These are phyloP conservation scores for Oriolus oriolus DNA, from an alignment of 2,113 vertebrate genomes.

Conservation along the genomic window DNA sequence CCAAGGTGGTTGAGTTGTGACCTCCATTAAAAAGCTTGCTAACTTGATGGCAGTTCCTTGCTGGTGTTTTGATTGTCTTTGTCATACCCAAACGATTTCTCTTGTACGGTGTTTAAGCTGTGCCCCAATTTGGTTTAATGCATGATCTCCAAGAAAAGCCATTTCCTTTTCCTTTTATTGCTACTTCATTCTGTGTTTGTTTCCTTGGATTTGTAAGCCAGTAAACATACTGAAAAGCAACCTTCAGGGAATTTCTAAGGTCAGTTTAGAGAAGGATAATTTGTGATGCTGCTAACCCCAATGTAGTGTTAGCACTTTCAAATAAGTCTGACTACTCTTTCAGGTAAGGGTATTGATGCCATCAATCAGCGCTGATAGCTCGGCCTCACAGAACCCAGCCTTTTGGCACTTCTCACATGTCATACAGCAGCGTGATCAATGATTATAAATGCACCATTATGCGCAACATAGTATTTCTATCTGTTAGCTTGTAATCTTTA, in stretches of 20 bases:
- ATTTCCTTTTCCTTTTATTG: background rate
- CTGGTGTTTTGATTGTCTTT: background rate
- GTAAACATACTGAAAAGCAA: background rate
- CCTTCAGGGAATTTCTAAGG: slow-evolving; percentile 9
- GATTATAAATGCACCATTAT: slow-evolving; percentile 7
- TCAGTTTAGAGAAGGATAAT: background rate
- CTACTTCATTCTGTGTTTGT: background rate
- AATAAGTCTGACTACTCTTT: slow-evolving; percentile 14
- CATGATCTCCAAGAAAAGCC: background rate
- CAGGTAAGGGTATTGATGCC: slow-evolving; percentile 5
- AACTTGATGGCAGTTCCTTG: background rate
- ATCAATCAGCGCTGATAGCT: background rate
- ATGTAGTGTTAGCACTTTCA: background rate
- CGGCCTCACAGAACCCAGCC: background rate
- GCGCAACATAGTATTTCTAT: background rate
- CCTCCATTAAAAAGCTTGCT: background rate
- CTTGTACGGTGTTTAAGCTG: background rate
- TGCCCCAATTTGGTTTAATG: background rate
- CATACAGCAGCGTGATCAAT: slow-evolving; percentile 4
- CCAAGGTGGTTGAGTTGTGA: background rate
- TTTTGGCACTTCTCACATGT: background rate
- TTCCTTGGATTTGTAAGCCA: background rate
- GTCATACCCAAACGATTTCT: slow-evolving; percentile 5
- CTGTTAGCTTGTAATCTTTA: background rate
- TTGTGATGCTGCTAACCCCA: background rate